Evolutionary conservation across 2,113 vertebrate genomes (phyloP).

Genomic region (Plestiodon gilberti): DNA sequence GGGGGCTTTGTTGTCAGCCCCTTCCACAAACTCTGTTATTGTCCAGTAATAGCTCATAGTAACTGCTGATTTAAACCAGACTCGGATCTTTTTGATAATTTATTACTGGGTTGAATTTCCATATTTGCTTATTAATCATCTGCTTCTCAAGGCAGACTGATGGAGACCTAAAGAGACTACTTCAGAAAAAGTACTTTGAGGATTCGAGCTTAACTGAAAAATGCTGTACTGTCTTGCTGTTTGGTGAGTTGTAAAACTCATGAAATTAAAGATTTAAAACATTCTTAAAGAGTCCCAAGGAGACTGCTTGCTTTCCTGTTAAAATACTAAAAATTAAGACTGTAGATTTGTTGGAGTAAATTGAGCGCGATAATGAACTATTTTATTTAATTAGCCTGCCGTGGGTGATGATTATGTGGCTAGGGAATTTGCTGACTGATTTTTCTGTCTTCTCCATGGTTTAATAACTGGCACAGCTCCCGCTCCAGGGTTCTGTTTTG

Average conservation of each 20-base stretch:
- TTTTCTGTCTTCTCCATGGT: neutral
- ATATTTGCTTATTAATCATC: neutral
- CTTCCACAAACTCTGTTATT: neutral
- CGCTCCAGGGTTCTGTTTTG: neutral
- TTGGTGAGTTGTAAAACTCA: neutral
- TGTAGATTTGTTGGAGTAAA: slow-evolving; percentile 23
- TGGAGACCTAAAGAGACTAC: neutral
- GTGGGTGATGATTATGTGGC: slow-evolving; percentile 9
- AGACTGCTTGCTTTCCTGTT: slow-evolving; percentile 14
- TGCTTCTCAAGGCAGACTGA: neutral
- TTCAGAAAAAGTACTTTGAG: neutral
- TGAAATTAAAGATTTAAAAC: slow-evolving; percentile 14
- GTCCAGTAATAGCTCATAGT: neutral
- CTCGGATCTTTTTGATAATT: neutral
- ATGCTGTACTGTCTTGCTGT: neutral
- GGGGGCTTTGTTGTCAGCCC: neutral
- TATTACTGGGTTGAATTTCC: neutral
- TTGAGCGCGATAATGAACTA: slow-evolving; percentile 22
- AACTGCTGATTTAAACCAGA: neutral
- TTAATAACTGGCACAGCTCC: neutral
- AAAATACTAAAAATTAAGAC: slow-evolving; percentile 26
- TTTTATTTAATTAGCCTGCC: slow-evolving; percentile 23
- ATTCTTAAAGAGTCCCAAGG: neutral
- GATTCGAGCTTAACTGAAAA: neutral
- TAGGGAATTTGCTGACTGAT: slow-evolving; percentile 13